Evolutionary conservation across 23 tunicate species (phyloP).

Genomic region (Ciona savignyi): DNA sequence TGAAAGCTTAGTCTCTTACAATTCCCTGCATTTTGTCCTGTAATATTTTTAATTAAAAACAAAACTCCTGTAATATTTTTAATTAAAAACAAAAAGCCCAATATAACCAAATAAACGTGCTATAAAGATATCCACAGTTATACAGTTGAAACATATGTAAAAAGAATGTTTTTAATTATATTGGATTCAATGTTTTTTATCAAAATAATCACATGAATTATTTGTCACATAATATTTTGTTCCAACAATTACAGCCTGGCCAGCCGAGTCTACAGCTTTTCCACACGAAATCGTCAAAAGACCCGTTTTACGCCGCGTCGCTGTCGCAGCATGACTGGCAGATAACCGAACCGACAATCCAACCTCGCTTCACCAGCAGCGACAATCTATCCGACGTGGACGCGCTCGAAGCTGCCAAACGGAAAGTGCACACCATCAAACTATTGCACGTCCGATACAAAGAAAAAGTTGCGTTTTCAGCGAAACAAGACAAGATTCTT

Average conservation of each 20-base stretch:
- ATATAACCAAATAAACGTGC: too few species aligned
- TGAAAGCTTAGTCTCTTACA: too few species aligned
- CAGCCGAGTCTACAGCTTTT: conserved; percentile 51
- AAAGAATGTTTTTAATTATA: too few species aligned
- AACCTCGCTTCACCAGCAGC: conserved; percentile 16
- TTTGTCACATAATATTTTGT: too few species aligned
- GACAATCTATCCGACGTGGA: background rate
- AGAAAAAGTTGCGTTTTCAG: conserved; percentile 52
- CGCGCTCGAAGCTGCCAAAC: conserved; percentile 5
- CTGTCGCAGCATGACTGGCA: conserved; percentile 59
- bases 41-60: too few species aligned
- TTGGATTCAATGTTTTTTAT: too few species aligned
- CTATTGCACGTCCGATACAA: conserved; percentile 64
- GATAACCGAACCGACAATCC: conserved; percentile 45
- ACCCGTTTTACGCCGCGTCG: conserved; percentile 39
- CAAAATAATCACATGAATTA: too few species aligned
- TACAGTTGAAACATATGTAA: too few species aligned
- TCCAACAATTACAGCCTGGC: conserved; percentile 41
- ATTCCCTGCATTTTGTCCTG: too few species aligned
- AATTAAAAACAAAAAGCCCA: too few species aligned
- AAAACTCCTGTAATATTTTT: too few species aligned
- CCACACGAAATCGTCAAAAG: conserved; percentile 27
- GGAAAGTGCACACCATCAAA: conserved; percentile 73
- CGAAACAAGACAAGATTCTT: conserved; percentile 23
- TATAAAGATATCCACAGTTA: too few species aligned